phyloP scores from a whole-genome alignment of 1,140 invertebrate genomes.

The Lasioglossum baleicum region DNA sequence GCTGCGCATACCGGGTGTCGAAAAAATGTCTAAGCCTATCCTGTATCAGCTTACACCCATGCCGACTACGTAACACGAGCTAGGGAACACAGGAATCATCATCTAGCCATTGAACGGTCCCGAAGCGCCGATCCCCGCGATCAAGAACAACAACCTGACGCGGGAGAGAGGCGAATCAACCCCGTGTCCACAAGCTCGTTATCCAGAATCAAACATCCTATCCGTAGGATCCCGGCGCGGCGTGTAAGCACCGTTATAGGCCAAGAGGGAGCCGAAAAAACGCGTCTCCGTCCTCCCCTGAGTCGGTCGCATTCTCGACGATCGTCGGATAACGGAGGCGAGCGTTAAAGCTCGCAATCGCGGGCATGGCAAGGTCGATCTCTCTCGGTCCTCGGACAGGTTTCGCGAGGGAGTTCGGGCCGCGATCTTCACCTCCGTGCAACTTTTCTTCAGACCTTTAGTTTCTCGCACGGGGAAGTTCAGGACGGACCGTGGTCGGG shows the following conservation, averaged over 20 bases:
- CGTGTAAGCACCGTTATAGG: slow-evolving; percentile 23
- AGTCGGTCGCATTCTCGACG: slow-evolving; percentile 35
- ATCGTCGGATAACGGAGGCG: slow-evolving; percentile 54
- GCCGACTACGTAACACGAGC: no score
- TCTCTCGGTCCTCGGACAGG: slow-evolving; percentile 45
- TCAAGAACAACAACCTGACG: background rate
- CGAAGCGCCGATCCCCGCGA: background rate
- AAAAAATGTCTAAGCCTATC: no score
- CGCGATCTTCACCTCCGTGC: slow-evolving; percentile 16
- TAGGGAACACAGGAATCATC: no score
- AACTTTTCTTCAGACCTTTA: slow-evolving; percentile 43
- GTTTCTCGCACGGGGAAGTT: slow-evolving; percentile 39
- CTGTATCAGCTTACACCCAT: no score
- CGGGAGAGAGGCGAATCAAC: background rate
- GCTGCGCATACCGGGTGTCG: no score
- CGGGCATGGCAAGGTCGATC: slow-evolving; percentile 44
- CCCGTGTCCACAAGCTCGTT: background rate
- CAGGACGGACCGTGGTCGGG: slow-evolving; percentile 8
- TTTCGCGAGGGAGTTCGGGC: slow-evolving; percentile 37
- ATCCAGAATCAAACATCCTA: slow-evolving; percentile 8
- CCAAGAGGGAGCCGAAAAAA: slow-evolving; percentile 16
- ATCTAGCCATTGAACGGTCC: background rate
- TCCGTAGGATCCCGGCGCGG: background rate
- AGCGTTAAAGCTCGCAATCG: slow-evolving; percentile 59
- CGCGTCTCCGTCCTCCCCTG: background rate